phyloP scores from a whole-genome alignment of 2,888 invertebrate genomes.

The Macrophya alboannulata region DNA sequence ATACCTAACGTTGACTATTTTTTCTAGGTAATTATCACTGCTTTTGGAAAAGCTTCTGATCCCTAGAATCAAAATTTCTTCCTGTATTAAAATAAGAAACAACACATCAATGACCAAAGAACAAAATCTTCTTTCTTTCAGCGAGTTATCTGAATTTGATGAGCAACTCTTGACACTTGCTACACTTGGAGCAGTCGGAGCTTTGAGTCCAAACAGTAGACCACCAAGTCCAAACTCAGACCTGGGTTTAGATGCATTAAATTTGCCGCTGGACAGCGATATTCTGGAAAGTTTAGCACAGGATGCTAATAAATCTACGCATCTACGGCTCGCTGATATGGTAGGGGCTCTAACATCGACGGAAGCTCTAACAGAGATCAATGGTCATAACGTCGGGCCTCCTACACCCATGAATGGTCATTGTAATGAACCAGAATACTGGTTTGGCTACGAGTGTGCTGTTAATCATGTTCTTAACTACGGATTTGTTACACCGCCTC shows the following conservation, averaged over 20 bases:
- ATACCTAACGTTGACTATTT: constrained; percentile 17
- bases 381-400: constrained; percentile 59
- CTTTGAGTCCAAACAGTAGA: constrained; percentile 63
- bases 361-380: constrained; percentile 62
- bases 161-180: constrained; percentile 65
- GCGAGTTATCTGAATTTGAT: constrained; percentile 67
- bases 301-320: constrained; percentile 71
- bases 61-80: not conserved
- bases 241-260: constrained; percentile 63
- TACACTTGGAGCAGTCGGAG: constrained; percentile 54
- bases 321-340: constrained; percentile 70
- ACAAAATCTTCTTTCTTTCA: constrained; percentile 51
- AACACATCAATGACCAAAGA: not conserved
- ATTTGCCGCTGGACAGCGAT: constrained; percentile 67
- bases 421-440: constrained; percentile 63
- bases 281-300: constrained; percentile 71
- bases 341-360: constrained; percentile 67
- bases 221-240: constrained; percentile 64
- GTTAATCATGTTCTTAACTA: constrained; percentile 55
- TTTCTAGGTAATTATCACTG: constrained; percentile 22
- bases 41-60: not conserved
- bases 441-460: constrained; percentile 64
- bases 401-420: constrained; percentile 58
- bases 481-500: constrained; percentile 49
- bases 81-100: not conserved